phyloP scores from a whole-genome alignment of 2,113 vertebrate genomes.

The Ifrita kowaldi region DNA sequence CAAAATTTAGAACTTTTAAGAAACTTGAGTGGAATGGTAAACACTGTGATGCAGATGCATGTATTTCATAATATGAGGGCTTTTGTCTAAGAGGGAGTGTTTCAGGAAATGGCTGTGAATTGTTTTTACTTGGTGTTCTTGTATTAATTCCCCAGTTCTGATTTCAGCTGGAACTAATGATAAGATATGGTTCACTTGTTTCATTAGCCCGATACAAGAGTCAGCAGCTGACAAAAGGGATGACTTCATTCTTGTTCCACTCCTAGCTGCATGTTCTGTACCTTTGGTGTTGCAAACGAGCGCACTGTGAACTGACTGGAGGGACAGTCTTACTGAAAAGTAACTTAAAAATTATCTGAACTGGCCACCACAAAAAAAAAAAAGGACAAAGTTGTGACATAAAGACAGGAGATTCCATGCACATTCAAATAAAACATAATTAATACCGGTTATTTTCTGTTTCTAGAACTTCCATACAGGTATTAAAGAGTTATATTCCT shows the following conservation, averaged over 20 bases:
- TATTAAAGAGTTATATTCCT: neutral
- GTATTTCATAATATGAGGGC: neutral
- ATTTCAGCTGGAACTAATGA: slow-evolving; percentile 24
- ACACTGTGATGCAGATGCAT: neutral
- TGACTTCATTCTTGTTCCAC: slow-evolving; percentile 32
- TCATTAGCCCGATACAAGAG: neutral
- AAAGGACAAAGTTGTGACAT: neutral
- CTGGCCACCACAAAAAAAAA: neutral
- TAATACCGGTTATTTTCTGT: neutral
- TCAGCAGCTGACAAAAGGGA: slow-evolving; percentile 44
- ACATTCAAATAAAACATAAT: neutral
- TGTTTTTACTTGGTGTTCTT: neutral
- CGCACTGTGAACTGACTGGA: neutral
- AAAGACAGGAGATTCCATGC: neutral
- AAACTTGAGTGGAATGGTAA: neutral
- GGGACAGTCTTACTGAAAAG: neutral
- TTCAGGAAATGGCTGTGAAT: neutral
- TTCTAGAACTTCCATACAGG: neutral
- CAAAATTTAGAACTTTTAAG: neutral
- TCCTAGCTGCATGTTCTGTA: neutral
- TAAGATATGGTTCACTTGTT: slow-evolving; percentile 27
- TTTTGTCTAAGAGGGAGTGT: neutral
- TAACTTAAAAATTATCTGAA: neutral
- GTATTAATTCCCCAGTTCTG: neutral
- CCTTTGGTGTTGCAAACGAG: neutral